Evolutionary conservation across 2,888 invertebrate genomes (phyloP), one percentile per base, ranked within the genome.

Genomic region (Eupithecia abbreviata): DNA sequence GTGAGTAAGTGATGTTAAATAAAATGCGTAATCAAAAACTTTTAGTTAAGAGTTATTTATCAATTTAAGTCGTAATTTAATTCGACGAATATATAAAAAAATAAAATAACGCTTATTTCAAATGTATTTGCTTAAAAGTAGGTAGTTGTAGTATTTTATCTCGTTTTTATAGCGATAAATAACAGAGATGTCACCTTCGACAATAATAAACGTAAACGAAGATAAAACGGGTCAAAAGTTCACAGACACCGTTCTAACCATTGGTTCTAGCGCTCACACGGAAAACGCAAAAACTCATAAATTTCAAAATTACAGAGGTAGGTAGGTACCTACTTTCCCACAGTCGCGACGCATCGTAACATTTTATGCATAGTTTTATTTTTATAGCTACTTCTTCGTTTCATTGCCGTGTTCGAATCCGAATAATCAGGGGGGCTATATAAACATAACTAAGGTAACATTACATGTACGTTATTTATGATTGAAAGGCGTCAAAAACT

Each of bases 321-420:
- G 73, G 67, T 62, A 30, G 30, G 30, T 30, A 30, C 30, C 30
- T 30, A 74, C 75, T 79, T 82, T 81, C 81, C 80, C 81, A 82
- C 80, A 62, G 62, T 68, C 42, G 15, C 15, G 42, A 42, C 30
- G 69, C 69, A 78, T 76, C 73, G 73, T 81, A 78, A 80, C 76
- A 73, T 77, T 81, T 78, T 78, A 80, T 73, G 75, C 74, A 75
- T 78, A 72, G 67, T 67, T 80, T 79, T 81, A 81, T 79, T 51
- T 80, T 80, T 81, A 81, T 79, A 41, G 75, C 71, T 75, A 79
- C 80, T 80, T 80, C 76, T 72, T 71, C 76, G 77, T 77, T 80
- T 78, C 69, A 78, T 79, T 74, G 71, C 72, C 75, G 72, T 69
- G 69, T 77, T 73, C 67, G 73, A 58, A 73, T 77, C 80, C 75